These are phyloP conservation scores for Procavia capensis DNA, from an alignment of 2,113 vertebrate genomes.

Conservation along the genomic window DNA sequence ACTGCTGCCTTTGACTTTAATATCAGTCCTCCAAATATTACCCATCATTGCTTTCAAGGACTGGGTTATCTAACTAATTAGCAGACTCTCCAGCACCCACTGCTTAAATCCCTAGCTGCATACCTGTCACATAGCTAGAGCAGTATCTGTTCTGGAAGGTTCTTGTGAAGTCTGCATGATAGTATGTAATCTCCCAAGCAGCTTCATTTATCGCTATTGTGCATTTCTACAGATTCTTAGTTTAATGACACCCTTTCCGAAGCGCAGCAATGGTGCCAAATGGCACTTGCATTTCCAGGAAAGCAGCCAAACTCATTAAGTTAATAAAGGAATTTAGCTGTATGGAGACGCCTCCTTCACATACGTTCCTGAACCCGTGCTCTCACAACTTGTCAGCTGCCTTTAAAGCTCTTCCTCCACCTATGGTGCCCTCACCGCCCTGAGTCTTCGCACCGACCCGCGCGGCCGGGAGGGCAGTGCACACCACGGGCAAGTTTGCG, in stretches of 20 bases:
- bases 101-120: too few relatives aligned
- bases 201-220: slow-evolving; percentile 11
- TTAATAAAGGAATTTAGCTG: slow-evolving; percentile 68
- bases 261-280: slow-evolving; percentile 59
- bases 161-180: background rate
- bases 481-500: rapidly evolving
- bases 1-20: background rate
- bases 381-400: background rate
- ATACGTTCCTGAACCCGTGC: background rate
- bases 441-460: rapidly evolving
- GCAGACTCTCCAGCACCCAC: rapidly evolving
- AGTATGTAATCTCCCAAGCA: slow-evolving; percentile 26
- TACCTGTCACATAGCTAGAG: background rate
- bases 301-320: slow-evolving; percentile 76
- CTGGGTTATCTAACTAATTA: background rate
- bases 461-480: background rate
- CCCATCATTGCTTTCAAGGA: background rate
- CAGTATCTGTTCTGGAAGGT: background rate
- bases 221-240: background rate
- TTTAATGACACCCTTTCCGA: slow-evolving; percentile 64
- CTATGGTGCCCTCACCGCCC: background rate
- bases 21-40: background rate
- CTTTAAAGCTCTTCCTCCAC: slow-evolving; percentile 45
- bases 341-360: slow-evolving; percentile 46
- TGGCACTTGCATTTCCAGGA: slow-evolving; percentile 70